Base-by-base conservation (phyloP, 2,888 invertebrate species). In the Lithophane socia region DNA sequence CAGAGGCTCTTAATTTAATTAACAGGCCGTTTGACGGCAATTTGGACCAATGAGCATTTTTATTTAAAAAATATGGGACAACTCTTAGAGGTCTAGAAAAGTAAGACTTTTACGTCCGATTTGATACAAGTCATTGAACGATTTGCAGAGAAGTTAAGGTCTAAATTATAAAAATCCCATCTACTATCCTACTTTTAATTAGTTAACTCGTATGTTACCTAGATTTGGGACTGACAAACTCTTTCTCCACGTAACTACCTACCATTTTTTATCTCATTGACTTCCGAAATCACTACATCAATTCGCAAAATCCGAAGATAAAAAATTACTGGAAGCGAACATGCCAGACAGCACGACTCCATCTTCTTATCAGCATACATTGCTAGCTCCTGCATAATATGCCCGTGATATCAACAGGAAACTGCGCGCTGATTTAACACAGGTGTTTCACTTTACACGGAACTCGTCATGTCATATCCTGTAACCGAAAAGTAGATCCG, bases 381-480 rank as follows among this genome's bases (percentile, higher is more conserved):
- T 83, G 81, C 79, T 72, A 73, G 58, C 77, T 73, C 64, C 66
- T 77, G 79, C 66, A 80, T 72, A 75, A 61, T 58, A 71, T 75
- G 74, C 79, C 71, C 63, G 67, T 75, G 73, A 90, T 93, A 94
- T 94, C 93, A 90, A 92, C 94, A 93, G 95, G 95, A 94, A 93
- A 92, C 92, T 85, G 85, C 77, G 56, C 78, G 91, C 93, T 94
- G 93, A 93, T 92, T 88, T 87, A 90, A 90, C 88, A 84, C 94
- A 93, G 93, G 94, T 94, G 93, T 90, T 85, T 87, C 86, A 83
- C 84, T 84, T 75, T 86, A 86, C 94, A 92, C 82, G 90, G 95
- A 95, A 94, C 84, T 80, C 73, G 79, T 92, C 92, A 92, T 91
- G 92, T 90, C 91, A 92, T 87, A 67, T 84, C 92, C 92, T 81